Evolutionary conservation across 2,888 invertebrate species (phyloP), one percentile per base, ranked within the genome.

Genomic region (Drosophila crucigera): DNA sequence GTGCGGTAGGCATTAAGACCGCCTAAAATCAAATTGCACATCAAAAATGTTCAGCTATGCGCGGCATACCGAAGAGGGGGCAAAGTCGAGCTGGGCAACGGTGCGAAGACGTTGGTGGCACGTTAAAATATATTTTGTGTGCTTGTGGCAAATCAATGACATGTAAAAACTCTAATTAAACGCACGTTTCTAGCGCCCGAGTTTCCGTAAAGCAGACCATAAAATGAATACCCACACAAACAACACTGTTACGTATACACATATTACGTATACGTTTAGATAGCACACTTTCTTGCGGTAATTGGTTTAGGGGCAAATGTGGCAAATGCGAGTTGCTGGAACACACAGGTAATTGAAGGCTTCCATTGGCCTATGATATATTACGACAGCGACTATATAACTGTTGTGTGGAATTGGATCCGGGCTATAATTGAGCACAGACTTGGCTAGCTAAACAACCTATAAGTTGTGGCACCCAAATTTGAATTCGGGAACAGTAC

Each of bases 131-230:
- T 66, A 68, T 80, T 80, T 63, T 60, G 56, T 52, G 56, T 71
- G 69, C 52, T 70, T 79, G 78, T 79, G 69, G 77, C 54, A 86
- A 84, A 86, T 84, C 84, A 89, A 84, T 89, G 89, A 82, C 82
- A 84, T 84, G 89, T 86, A 79, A 84, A 86, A 86, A 89, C 75
- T 84, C 89, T 84, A 84, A 89, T 84, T 84, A 84, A 84, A 86
- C 89, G 84, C 89, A 86, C 77, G 82, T 89, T 86, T 76, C 64
- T 69, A 68, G 62, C 59, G 66, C 69, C 60, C 64, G 58, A 67
- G 61, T 64, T 71, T 68, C 67, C 63, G 70, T 25, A 31, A 55
- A 62, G 61, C 54, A 60, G 65, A 47, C 77, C 66, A 80, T 78
- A 67, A 78, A 78, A 76, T 71, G 47, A 43, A 35, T 41, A 52